Conservation (phyloP, 2,888 invertebrate genomes). For the Troides helena region DNA sequence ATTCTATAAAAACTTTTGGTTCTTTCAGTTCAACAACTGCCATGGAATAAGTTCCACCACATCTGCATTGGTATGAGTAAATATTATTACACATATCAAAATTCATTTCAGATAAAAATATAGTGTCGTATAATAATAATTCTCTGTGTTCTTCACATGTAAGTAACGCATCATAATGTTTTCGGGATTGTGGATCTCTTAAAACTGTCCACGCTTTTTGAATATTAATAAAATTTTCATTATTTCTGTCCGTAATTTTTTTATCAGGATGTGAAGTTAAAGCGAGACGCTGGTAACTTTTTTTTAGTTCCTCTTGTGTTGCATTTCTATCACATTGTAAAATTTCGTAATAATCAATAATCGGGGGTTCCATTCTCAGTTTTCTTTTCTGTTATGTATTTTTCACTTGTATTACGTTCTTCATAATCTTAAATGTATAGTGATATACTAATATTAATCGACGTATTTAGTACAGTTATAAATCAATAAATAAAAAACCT, state of each 20-base stretch:
- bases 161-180: slow-evolving; percentile 83
- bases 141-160: slow-evolving; percentile 80
- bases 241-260: slow-evolving; percentile 37
- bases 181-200: slow-evolving; percentile 80
- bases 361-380: slow-evolving; percentile 14
- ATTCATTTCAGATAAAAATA: slow-evolving; percentile 74
- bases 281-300: slow-evolving; percentile 80
- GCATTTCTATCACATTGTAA: slow-evolving; percentile 78
- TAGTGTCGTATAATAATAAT: slow-evolving; percentile 80
- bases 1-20: slow-evolving; percentile 78
- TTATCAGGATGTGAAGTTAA: slow-evolving; percentile 83
- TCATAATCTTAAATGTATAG: background rate
- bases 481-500: no score
- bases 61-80: slow-evolving; percentile 83
- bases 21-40: slow-evolving; percentile 41
- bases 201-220: slow-evolving; percentile 87
- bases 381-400: background rate
- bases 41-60: slow-evolving; percentile 83
- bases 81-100: slow-evolving; percentile 52
- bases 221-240: slow-evolving; percentile 64
- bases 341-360: slow-evolving; percentile 76
- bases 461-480: no score
- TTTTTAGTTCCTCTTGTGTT: slow-evolving; percentile 80
- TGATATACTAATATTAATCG: no score
- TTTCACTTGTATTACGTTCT: background rate